phyloP scores from a whole-genome alignment of 2,113 vertebrate species.

The Vireo altiloquus region DNA sequence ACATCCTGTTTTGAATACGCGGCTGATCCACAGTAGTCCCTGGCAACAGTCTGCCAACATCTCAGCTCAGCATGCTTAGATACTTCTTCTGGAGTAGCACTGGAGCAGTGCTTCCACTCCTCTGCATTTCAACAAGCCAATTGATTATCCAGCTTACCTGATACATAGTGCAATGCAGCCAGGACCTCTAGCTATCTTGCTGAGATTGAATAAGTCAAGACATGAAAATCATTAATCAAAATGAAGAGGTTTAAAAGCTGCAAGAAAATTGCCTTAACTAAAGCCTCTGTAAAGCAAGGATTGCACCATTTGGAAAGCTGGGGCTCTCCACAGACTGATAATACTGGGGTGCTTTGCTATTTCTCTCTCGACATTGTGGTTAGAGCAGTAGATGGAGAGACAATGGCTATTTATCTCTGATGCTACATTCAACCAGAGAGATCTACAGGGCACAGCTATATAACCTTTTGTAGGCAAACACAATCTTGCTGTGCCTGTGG shows the following conservation, averaged over 20 bases:
- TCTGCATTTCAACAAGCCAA: constrained; percentile 42
- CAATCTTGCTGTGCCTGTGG: neutral
- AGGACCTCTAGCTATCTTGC: constrained; percentile 64
- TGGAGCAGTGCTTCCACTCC: constrained; percentile 34
- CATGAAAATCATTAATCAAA: constrained; percentile 70
- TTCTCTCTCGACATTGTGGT: constrained; percentile 21
- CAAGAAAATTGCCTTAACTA: constrained; percentile 42
- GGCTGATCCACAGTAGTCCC: constrained; percentile 15
- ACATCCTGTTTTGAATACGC: constrained; percentile 32
- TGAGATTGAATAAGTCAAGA: constrained; percentile 62
- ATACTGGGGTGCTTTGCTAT: constrained; percentile 8
- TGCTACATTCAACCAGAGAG: neutral
- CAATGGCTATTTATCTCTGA: constrained; percentile 45
- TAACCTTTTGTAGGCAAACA: neutral
- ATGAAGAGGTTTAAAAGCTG: constrained; percentile 55
- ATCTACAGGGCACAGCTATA: neutral
- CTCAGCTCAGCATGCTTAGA: constrained; percentile 18
- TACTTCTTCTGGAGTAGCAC: no score
- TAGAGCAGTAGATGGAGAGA: neutral
- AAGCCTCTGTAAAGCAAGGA: constrained; percentile 36
- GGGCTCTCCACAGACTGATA: constrained; percentile 59
- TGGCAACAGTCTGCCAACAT: constrained; percentile 40
- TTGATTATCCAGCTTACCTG: constrained; percentile 59
- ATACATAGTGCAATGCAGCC: constrained; percentile 6
- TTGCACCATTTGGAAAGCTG: constrained; percentile 31